Percentiles rank a stretch among this genome's conserved stretches.
These are phyloP conservation scores for Ammospiza nelsoni DNA, from an alignment of 2,113 vertebrate species.

Conservation along the genomic window DNA sequence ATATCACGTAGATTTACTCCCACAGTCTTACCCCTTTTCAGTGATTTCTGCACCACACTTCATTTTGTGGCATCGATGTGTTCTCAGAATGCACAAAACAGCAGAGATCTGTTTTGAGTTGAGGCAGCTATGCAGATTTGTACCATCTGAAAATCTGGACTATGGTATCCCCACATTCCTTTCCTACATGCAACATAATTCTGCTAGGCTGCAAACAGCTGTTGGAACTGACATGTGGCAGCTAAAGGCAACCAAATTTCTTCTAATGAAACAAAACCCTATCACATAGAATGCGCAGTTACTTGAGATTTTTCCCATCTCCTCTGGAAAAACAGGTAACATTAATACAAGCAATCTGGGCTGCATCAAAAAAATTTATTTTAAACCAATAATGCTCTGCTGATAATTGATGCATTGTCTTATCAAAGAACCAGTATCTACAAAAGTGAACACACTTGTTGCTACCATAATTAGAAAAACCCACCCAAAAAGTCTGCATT, in stretches of 20 bases:
- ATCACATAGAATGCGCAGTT: background rate
- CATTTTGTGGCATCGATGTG: background rate
- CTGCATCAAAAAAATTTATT: background rate
- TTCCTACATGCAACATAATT: background rate
- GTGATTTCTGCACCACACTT: background rate
- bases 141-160: constrained; percentile 30
- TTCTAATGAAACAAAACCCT: background rate
- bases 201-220: constrained; percentile 44
- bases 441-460: background rate
- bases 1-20: background rate
- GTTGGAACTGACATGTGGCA: background rate
- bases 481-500: background rate
- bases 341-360: background rate
- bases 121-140: background rate
- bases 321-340: background rate
- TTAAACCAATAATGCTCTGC: background rate
- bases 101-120: constrained; percentile 25
- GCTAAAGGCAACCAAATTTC: background rate
- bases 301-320: background rate
- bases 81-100: background rate
- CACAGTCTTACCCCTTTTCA: background rate
- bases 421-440: background rate
- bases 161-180: background rate
- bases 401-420: background rate
- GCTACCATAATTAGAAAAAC: background rate